A percentile compares a stretch with the other conserved stretches of the same genome.
phyloP scores from a whole-genome alignment of 2,888 invertebrate species.

The Altica lythri region DNA sequence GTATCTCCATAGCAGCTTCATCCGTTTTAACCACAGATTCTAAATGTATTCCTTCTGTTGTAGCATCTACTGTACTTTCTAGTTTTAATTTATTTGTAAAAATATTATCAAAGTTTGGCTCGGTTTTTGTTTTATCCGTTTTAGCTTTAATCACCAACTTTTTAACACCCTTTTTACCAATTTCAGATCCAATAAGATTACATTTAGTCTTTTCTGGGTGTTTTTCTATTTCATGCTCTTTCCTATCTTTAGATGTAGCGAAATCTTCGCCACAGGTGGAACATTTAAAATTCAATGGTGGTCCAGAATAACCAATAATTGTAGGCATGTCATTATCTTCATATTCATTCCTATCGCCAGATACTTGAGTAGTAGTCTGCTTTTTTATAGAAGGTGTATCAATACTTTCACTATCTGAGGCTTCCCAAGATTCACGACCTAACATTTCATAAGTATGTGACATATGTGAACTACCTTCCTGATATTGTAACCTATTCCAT shows the following conservation, averaged over 20 bases:
- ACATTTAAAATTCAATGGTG: conserved; percentile 62
- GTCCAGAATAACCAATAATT: conserved; percentile 52
- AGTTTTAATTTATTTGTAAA: conserved; percentile 52
- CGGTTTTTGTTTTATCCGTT: conserved; percentile 48
- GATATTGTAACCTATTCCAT: conserved; percentile 75
- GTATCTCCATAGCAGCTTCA: conserved; percentile 27
- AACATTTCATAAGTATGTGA: conserved; percentile 68
- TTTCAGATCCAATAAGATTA: conserved; percentile 45
- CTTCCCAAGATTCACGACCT: conserved; percentile 71
- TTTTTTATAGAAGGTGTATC: conserved; percentile 33
- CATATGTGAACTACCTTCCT: conserved; percentile 58
- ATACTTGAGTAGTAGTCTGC: conserved; percentile 20
- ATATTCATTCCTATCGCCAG: conserved; percentile 22
- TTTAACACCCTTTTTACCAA: conserved; percentile 49
- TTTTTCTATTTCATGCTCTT: conserved; percentile 64
- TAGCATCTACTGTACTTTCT: conserved; percentile 47
- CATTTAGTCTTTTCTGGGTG: conserved; percentile 58
- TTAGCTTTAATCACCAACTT: conserved; percentile 51
- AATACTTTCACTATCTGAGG: conserved; percentile 69
- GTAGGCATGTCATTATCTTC: conserved; percentile 43
- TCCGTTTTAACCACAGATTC: conserved; percentile 33
- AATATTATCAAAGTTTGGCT: conserved; percentile 55
- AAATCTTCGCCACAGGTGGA: conserved; percentile 64
- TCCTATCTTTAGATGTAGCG: conserved; percentile 66
- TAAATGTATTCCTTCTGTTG: conserved; percentile 44